phyloP scores from a whole-genome alignment of 2,888 invertebrate genomes.

The Brenthis ino region DNA sequence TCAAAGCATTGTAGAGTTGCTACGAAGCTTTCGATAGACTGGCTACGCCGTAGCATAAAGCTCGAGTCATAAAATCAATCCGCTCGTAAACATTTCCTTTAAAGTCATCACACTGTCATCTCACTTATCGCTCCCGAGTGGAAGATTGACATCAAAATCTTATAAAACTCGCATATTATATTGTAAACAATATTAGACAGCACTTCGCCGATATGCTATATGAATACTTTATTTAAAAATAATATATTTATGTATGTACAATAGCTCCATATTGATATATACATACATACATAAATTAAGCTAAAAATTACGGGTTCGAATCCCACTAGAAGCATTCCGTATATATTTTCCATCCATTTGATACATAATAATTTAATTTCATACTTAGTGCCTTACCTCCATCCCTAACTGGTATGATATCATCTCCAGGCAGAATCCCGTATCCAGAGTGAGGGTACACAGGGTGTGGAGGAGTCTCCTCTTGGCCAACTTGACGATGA shows the following conservation, averaged over 20 bases:
- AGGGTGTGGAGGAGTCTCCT: conserved; percentile 73
- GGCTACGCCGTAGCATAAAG: conserved; percentile 27
- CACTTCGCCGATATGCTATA: not conserved
- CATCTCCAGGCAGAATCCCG: conserved; percentile 65
- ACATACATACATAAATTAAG: too few species aligned
- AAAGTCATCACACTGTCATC: conserved; percentile 31
- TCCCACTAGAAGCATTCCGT: too few species aligned
- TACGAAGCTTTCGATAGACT: conserved; percentile 9
- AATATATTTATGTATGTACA: too few species aligned
- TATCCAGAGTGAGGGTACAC: conserved; percentile 67
- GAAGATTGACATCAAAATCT: conserved; percentile 31
- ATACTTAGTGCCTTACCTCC: conserved; percentile 57
- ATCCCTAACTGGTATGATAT: conserved; percentile 75
- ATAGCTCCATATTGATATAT: too few species aligned
- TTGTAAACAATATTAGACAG: conserved; percentile 19
- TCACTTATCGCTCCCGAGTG: conserved; percentile 22
- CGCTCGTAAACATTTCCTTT: conserved; percentile 31
- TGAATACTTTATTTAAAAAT: not conserved
- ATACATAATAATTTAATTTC: not conserved
- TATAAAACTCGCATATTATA: conserved; percentile 24
- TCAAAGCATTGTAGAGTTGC: conserved; percentile 1
- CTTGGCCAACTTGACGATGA: conserved; percentile 66
- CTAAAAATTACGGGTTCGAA: too few species aligned
- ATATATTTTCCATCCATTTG: not conserved
- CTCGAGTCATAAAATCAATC: conserved; percentile 31